Base-by-base conservation (phyloP, 2,888 invertebrate genomes). In the Melanotus villosus region DNA sequence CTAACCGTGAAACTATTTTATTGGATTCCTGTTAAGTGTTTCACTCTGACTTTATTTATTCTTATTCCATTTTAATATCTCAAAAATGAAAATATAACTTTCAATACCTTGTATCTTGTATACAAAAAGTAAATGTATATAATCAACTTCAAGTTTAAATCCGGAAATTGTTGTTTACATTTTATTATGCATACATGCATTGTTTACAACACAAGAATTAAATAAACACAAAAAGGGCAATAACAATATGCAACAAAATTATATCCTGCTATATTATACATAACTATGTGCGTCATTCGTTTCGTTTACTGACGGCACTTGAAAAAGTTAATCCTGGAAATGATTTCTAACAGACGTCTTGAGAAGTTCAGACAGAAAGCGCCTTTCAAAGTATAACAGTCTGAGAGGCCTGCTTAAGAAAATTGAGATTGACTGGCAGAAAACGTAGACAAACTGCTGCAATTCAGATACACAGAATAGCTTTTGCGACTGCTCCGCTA, bases 381-480 rank as follows among this genome's bases (percentile, higher is more conserved):
- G 32, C 16, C 34, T 26, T 52, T 52, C 52, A 32, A 34, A 34
- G 32, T 52, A 30, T 52, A 52, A 52, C 47, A 47, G 12, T 32
- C 30, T 16, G 6, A 26, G 14, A 23, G 50, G 12, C 12, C 16
- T 32, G 52, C 32, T 18, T 18, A 18, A 10, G 1, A 30, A 50
- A 34, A 52, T 32, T 52, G 52, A 52, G 32, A 52, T 14, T 32
- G 52, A 52, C 52, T 52, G 52, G 4, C 52, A 52, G 16, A 32
- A 52, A 34, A 34, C 52, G 30, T 32, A 34, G 47, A 34, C 52
- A 52, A 52, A 52, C 52, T 52, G 47, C 34, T 52, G 52, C 52
- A 52, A 52, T 52, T 10, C 52, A 34, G n/a, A 47, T 47, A 52
- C 52, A 34, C 18, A 52, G 52, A 52, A 32, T 52, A 34, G 52